Conservation (phyloP, 2,113 vertebrate species). For the Coturnix japonica region DNA sequence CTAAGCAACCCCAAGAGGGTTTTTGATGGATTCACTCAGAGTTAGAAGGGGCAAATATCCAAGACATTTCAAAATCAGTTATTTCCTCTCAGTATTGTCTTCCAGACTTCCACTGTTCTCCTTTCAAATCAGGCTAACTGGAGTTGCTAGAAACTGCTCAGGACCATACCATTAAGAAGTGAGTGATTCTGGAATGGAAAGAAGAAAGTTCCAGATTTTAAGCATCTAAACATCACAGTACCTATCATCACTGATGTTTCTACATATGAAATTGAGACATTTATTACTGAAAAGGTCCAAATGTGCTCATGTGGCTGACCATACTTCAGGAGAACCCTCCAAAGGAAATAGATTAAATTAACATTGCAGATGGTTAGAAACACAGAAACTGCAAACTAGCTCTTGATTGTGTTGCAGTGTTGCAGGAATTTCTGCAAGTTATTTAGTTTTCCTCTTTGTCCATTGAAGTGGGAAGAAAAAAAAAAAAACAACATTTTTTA, state of each 20-base stretch:
- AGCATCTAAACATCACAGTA: not conserved
- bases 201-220: not conserved
- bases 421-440: not conserved
- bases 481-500: not conserved
- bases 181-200: not conserved
- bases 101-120: not conserved
- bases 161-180: not conserved
- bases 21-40: constrained; percentile 12
- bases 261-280: not conserved
- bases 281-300: not conserved
- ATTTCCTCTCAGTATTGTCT: not conserved
- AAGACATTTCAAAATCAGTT: not conserved
- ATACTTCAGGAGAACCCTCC: not conserved
- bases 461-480: not conserved
- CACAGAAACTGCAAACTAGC: not conserved
- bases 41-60: not conserved
- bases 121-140: constrained; percentile 17
- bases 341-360: not conserved
- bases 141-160: not conserved
- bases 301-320: fast-evolving
- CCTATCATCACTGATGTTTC: not conserved
- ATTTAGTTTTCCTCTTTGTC: not conserved
- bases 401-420: not conserved
- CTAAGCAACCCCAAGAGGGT: not conserved
- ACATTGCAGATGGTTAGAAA: not conserved